Base-by-base conservation (phyloP, 2,888 invertebrate species). In the Spialia ferax region DNA sequence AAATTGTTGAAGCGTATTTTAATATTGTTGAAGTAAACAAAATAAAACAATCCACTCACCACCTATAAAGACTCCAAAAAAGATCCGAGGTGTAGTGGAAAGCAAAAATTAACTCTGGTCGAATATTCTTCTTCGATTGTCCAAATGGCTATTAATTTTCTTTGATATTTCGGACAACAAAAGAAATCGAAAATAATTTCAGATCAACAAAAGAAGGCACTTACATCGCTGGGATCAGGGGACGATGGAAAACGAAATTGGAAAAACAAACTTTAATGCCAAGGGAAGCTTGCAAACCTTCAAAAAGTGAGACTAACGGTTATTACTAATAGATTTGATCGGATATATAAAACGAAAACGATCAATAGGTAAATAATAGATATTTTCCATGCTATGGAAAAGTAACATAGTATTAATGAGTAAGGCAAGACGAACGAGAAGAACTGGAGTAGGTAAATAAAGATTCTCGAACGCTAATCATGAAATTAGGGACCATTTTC, bases 141-240 rank as follows among this genome's bases (percentile, higher is more conserved):
- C 42, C 42, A 42, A 42, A 15, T 42, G 42, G 6, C 42, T 42
- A 15, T 42, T 42, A 42, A 15, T 42, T 42, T 42, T 42, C 15
- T 42, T 5, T 38, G n/a, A 38, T 38, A n/a, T 38, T 38, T 29
- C 38, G 38, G 38, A 38, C n/a, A 38, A 38, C 38, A 38, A 38
- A 38, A 1, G 38, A 3, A 38, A 38, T 38, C 38, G 4, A 38
- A 38, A 38, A 38, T 29, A 29, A 29, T 29, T 38, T 38, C 38
- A 38, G n/a, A 38, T 38, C 38, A 38, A 38, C 38, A 38, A 38
- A 38, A 38, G 38, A 38, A n/a, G 38, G 38, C n/a, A 38, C 38
- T 38, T 38, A 38, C 8, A 4, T 38, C n/a, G 38, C n/a, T n/a
- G 38, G 38, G 38, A n/a, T 38, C 38, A n/a, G 0, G 6, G 38